A percentile compares a stretch with the other conserved stretches of the same genome.
Evolutionary conservation across 2,797 vertebrate species (phyloP).

Genomic region (Manis javanica): DNA sequence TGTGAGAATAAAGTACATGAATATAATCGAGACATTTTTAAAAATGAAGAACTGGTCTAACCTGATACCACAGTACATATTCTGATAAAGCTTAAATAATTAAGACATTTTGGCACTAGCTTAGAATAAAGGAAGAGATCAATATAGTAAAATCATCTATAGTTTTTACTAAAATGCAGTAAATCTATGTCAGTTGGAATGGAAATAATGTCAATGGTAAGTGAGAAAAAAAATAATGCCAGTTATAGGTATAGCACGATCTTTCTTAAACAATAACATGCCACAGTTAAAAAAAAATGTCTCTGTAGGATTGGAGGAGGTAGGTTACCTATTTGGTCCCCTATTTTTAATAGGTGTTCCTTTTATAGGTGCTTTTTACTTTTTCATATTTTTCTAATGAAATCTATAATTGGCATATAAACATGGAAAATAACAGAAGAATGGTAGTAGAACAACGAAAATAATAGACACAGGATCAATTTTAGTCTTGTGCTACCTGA

Average conservation of each 20-base stretch:
- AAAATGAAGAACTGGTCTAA: background rate
- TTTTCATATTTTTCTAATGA: background rate
- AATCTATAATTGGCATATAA: background rate
- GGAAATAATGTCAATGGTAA: background rate
- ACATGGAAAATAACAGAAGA: background rate
- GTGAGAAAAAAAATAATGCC: background rate
- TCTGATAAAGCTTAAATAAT: background rate
- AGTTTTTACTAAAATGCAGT: conserved; percentile 11
- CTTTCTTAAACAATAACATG: background rate
- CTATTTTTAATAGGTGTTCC: background rate
- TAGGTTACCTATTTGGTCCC: background rate
- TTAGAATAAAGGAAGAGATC: background rate
- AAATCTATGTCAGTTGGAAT: background rate
- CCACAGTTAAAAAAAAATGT: background rate
- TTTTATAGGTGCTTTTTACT: background rate
- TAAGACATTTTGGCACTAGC: background rate
- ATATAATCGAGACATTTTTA: background rate
- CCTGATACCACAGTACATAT: background rate
- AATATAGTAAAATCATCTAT: background rate
- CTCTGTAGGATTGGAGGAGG: background rate
- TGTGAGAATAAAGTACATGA: background rate
- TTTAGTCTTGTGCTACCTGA: background rate
- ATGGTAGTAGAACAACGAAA: background rate
- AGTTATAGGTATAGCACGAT: background rate
- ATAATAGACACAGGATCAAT: background rate